Base-by-base conservation (phyloP, 2,888 invertebrate genomes). In the Hirtodrosophila trivittata region DNA sequence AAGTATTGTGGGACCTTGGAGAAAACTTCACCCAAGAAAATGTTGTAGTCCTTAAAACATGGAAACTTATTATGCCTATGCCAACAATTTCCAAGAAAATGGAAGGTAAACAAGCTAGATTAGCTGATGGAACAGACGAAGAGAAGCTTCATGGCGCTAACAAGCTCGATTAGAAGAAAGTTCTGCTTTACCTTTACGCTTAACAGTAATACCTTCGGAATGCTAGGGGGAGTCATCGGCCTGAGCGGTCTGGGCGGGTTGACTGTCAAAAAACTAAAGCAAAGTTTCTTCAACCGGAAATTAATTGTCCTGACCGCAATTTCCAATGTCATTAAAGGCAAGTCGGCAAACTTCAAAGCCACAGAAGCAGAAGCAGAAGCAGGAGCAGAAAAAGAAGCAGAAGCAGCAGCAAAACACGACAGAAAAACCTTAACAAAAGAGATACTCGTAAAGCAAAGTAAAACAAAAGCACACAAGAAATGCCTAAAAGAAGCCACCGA, bases 281-380 rank as follows among this genome's bases (percentile, higher is more conserved):
- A 73, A 84, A 77, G 82, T 85, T 85, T 71, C 56, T 81, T 81
- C 75, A 87, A 82, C 76, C 72, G 77, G 74, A 86, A 84, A 86
- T 87, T 84, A 86, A 87, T 86, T 86, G 85, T 76, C 78, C 80
- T 87, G 86, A 87, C 87, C 87, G 72, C 82, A 87, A 84, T 87
- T 86, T 86, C 73, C 72, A 86, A 86, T 77, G 75, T 78, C 80
- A 83, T 84, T 84, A 82, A 77, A 75, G 76, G 68, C 70, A 70
- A 84, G 78, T 74, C 85, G 66, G 67, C 71, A 74, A 77, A 76
- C 84, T 84, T 86, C 82, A 84, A 86, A 84, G 75, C 64, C 52
- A 38, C 45, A 63, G 43, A 38, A 55, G 30, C 38, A 28, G 38
- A 30, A n/a, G n/a, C n/a, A n/a, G n/a, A n/a, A n/a, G 26, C 43